Evolutionary conservation across 1,140 invertebrate species (phyloP).

Genomic region (Caerostris darwini): DNA sequence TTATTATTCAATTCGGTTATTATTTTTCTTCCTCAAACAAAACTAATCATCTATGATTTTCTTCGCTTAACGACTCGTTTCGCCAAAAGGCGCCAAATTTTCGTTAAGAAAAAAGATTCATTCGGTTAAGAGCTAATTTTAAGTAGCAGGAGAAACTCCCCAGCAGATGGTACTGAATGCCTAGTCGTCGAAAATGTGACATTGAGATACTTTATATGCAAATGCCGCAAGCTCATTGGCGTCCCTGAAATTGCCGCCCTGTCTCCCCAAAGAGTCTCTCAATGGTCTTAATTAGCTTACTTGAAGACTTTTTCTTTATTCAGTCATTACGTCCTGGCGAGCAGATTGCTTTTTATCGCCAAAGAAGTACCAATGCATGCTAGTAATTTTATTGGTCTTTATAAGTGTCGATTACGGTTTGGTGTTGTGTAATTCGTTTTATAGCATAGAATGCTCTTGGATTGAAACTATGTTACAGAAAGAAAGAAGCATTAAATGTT

Average conservation of each 20-base stretch:
- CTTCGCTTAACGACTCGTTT: background rate
- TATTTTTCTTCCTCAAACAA: no score
- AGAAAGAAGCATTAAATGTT: no score
- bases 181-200: background rate
- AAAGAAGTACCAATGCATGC: background rate
- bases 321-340: background rate
- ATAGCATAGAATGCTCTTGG: no score
- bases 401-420: background rate
- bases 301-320: background rate
- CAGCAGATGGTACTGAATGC: background rate
- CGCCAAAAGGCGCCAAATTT: background rate
- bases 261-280: background rate
- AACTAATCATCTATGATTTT: no score
- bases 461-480: no score
- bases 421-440: no score
- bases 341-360: background rate
- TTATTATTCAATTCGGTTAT: no score
- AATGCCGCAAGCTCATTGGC: slow-evolving; percentile 25
- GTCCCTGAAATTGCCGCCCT: background rate
- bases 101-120: background rate
- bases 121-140: background rate
- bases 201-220: slow-evolving; percentile 31
- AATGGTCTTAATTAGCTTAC: slow-evolving; percentile 1
- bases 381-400: background rate
- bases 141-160: background rate